Evolutionary conservation across 2,797 vertebrate genomes (phyloP).

Genomic region (Pteropus rufus): DNA sequence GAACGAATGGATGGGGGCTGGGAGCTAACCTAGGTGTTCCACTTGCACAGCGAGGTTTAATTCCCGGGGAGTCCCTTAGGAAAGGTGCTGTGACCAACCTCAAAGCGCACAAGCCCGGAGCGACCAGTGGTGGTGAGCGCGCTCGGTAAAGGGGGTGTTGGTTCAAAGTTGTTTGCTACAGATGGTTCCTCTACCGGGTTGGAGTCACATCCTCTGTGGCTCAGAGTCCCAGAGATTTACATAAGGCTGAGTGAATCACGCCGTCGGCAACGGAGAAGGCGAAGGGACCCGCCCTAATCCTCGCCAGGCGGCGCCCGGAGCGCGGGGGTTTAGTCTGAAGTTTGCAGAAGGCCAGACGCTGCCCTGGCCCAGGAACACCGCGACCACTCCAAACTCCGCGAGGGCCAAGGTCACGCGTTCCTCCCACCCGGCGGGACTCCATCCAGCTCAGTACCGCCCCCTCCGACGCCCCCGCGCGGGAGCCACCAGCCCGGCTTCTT

Average conservation of each 20-base stretch:
- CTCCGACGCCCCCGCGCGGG: background rate
- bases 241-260: constrained; percentile 16
- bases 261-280: background rate
- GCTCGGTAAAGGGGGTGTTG: background rate
- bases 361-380: background rate
- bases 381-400: background rate
- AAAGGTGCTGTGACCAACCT: background rate
- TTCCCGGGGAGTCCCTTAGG: background rate
- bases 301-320: background rate
- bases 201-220: background rate
- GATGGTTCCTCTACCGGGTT: background rate
- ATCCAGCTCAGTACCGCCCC: background rate
- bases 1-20: background rate
- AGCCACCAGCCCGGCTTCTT: background rate
- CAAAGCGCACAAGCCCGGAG: background rate
- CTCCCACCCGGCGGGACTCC: background rate
- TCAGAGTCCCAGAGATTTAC: constrained; percentile 24
- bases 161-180: constrained; percentile 24
- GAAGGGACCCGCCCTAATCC: background rate
- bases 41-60: background rate
- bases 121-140: background rate
- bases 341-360: background rate
- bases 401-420: background rate
- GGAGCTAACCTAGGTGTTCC: background rate
- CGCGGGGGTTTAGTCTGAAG: background rate